phyloP scores from a whole-genome alignment of 2,797 vertebrate species.

The Rhinatrema bivittatum region DNA sequence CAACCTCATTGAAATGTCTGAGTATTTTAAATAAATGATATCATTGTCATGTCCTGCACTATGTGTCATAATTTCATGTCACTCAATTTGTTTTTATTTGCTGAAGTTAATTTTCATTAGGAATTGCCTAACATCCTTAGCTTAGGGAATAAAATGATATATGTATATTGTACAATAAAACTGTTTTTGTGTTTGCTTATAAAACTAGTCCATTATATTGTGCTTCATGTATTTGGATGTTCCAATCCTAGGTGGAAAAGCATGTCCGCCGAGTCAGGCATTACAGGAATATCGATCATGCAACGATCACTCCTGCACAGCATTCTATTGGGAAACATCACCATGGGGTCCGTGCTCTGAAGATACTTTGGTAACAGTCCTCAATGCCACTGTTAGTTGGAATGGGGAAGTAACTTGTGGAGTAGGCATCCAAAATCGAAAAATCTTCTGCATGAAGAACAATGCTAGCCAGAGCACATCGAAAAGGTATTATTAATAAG shows the following conservation, averaged over 20 bases:
- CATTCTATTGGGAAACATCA: slow-evolving; percentile 78
- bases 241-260: slow-evolving; percentile 62
- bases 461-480: slow-evolving; percentile 65
- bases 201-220: no score
- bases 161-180: no score
- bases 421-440: slow-evolving; percentile 76
- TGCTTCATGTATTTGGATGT: no score
- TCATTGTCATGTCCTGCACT: no score
- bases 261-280: slow-evolving; percentile 67
- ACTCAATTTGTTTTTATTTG: no score
- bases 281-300: slow-evolving; percentile 81
- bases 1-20: no score
- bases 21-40: no score
- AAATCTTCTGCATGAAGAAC: slow-evolving; percentile 74
- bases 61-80: no score
- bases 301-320: slow-evolving; percentile 71
- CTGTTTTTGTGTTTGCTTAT: no score
- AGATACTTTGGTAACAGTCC: slow-evolving; percentile 41
- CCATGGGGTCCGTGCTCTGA: slow-evolving; percentile 76
- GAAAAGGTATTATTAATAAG: slow-evolving; percentile 69
- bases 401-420: slow-evolving; percentile 61
- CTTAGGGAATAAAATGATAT: no score
- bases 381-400: slow-evolving; percentile 52
- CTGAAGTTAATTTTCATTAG: no score
- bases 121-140: no score